A percentile compares a stretch with the other conserved stretches of the same genome.
Evolutionary conservation across 2,888 invertebrate genomes (phyloP).

Genomic region (Eupithecia pulchellata): DNA sequence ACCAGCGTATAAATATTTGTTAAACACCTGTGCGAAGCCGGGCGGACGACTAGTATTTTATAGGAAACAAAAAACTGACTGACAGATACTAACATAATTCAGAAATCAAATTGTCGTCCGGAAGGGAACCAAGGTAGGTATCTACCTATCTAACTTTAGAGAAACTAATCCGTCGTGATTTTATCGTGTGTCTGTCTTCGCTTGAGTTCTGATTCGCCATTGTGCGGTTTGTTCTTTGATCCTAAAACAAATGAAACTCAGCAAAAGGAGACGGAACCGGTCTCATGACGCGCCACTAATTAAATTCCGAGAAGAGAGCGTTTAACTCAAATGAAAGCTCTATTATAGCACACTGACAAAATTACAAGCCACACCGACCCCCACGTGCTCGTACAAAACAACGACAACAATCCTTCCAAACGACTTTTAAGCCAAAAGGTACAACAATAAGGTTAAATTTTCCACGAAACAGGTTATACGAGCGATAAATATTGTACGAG

Average conservation of each 20-base stretch:
- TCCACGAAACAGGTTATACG: slow-evolving; percentile 35
- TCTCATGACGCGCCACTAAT: slow-evolving; percentile 34
- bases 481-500: slow-evolving; percentile 46
- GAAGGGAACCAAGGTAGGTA: too few species aligned
- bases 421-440: background rate
- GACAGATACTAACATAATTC: too few species aligned
- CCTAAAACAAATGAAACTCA: slow-evolving; percentile 21
- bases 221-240: background rate
- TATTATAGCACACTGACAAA: slow-evolving; percentile 56
- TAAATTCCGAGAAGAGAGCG: slow-evolving; percentile 39
- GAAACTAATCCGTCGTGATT: background rate
- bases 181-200: background rate
- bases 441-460: slow-evolving; percentile 14
- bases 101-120: too few species aligned
- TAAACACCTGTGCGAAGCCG: too few species aligned
- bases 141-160: background rate
- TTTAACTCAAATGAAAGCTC: slow-evolving; percentile 55
- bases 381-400: slow-evolving; percentile 43
- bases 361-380: slow-evolving; percentile 46
- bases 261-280: slow-evolving; percentile 19
- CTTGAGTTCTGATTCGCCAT: background rate
- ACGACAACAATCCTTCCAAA: slow-evolving; percentile 24
- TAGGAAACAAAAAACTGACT: too few species aligned
- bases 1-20: too few species aligned
- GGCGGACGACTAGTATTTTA: too few species aligned